Base-by-base conservation (phyloP, 2,888 invertebrate genomes). In the Campaea margaritaria region DNA sequence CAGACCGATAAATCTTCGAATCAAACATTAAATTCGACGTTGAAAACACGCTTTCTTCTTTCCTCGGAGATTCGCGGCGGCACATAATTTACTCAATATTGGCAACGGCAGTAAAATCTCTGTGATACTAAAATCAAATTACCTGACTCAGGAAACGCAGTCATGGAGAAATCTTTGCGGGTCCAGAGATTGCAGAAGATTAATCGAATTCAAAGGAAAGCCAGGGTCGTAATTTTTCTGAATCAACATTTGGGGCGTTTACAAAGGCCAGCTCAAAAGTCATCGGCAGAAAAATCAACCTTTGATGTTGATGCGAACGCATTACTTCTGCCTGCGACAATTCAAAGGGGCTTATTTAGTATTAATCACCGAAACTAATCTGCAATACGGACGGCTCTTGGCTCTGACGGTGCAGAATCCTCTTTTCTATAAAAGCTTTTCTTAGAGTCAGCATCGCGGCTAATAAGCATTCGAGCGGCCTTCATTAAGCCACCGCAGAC, bases 381-480 rank as follows among this genome's bases (percentile, higher is more conserved):
- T 75, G 68, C 65, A 74, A 39, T 72, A 73, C 68, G 70, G 72
- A 41, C 74, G 69, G 76, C 73, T 54, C 43, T 57, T 31, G 28
- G 71, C 72, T 73, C 83, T 86, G 79, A 82, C 80, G 76, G 67
- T 68, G 74, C 79, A 67, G 70, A 77, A 82, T 82, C 79, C 75
- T 74, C 77, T 80, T 80, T 78, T 78, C 75, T 74, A 79, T 82
- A 80, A 79, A 81, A 80, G 73, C 39, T 78, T 79, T 82, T 76
- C 69, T 69, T 65, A 64, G 67, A 83, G 79, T 83, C 83, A 83
- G 84, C 80, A 72, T 60, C 72, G 71, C 67, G 75, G 76, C 78
- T 85, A 87, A 88, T 87, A 89, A 89, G 83, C 83, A 79, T 83
- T 80, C 77, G 79, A 81, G 79, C 84, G 75, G 76, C 76, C 78